Evolutionary conservation across 2,888 invertebrate species (phyloP).

Genomic region (Nematopogon swammerdamellus): DNA sequence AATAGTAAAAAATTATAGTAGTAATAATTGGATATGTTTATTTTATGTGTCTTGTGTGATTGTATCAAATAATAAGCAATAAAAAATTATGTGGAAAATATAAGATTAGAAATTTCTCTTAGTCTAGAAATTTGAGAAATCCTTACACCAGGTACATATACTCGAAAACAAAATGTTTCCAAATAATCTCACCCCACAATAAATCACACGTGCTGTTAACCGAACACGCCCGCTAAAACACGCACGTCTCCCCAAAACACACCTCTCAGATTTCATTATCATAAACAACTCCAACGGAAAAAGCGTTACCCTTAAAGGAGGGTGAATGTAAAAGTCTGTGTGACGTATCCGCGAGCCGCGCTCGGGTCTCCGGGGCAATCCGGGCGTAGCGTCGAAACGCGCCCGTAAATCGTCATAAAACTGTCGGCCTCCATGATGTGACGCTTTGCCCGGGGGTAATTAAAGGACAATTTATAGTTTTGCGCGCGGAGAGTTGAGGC

Average conservation of each 20-base stretch:
- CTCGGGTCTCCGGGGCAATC: slow-evolving; percentile 19
- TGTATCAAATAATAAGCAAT: too few relatives aligned
- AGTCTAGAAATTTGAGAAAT: too few relatives aligned
- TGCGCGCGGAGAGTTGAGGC: slow-evolving; percentile 11
- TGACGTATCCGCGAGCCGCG: slow-evolving; percentile 18
- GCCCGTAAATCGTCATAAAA: slow-evolving; percentile 64
- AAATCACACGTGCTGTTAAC: not conserved
- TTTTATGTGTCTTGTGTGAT: too few relatives aligned
- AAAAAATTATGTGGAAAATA: too few relatives aligned
- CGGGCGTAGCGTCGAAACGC: slow-evolving; percentile 52
- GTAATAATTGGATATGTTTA: too few relatives aligned
- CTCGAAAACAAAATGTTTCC: not conserved
- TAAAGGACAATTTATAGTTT: slow-evolving; percentile 59
- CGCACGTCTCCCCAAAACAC: slow-evolving; percentile 18
- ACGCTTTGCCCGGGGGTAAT: slow-evolving; percentile 60
- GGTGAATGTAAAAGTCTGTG: slow-evolving; percentile 34
- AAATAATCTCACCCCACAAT: not conserved
- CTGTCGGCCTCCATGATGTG: slow-evolving; percentile 72
- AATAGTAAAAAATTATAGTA: too few relatives aligned
- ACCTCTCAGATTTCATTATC: slow-evolving; percentile 58
- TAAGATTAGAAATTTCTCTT: too few relatives aligned
- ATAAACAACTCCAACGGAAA: slow-evolving; percentile 47
- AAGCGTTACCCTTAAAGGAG: not conserved
- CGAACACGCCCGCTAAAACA: not conserved
- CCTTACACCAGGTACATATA: not conserved